Evolutionary conservation across 2,113 vertebrate genomes (phyloP), one percentile per base, ranked within the genome.

Genomic region (Genyomyrus donnyi): DNA sequence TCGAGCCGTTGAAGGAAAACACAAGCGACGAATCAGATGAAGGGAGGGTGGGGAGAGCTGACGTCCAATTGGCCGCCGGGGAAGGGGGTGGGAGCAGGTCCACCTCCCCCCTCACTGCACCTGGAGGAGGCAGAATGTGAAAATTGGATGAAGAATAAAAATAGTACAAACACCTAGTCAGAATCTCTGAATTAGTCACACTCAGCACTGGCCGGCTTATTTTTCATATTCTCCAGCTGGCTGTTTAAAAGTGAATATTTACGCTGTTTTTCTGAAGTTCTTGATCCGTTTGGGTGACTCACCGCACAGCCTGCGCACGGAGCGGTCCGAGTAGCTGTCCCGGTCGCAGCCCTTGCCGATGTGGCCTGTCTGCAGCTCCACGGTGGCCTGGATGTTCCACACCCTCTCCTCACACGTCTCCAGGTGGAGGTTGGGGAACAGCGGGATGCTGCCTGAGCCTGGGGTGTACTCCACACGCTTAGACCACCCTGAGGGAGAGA

Each of bases 321-420:
- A 98, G 91, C 97, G 95, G 95, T 99, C 98, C 0, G 98, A 99
- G 92, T 99, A 99, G 94, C 98, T 99, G 93, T 99, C 98, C 1
- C 98, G 94, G 93, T 99, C 98, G 1, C 98, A 99, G 92, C 98
- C 98, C 94, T 99, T 99, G 93, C 98, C 98, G 62, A 99, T 98
- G 0, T 99, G 98, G 92, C 97, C 98, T 0, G 98, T 99, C 96
- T 99, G 98, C 90, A 99, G 96, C 92, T 99, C 98, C 91, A 99
- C 97, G 0, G 97, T 98, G 92, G 98, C 98, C 95, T 99, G 98
- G 93, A 99, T 98, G 94, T 98, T 99, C 98, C 98, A 98, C 10
- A 99, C 96, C 0, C 98, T 97, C 86, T 99, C 98, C n/a, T 99
- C 98, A 2, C 98, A 99, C 6, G 98, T 98, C 95, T 99, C 98